Percentiles rank a stretch among this genome's conserved stretches.
phyloP scores from a whole-genome alignment of 1,140 invertebrate genomes.

The Papilio dardanus region DNA sequence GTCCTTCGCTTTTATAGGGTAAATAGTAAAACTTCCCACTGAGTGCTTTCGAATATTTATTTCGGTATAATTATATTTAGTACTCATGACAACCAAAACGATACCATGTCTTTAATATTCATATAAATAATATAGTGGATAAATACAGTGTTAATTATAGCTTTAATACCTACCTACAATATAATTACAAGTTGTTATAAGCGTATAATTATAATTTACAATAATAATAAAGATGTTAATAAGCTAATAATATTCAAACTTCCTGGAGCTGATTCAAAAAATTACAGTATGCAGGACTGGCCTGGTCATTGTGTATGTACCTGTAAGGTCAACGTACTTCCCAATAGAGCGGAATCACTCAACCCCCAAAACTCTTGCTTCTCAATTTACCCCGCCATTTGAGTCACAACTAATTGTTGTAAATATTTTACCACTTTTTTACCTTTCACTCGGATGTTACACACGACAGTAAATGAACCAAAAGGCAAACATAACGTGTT shows the following conservation, averaged over 20 bases:
- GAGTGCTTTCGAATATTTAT: neutral
- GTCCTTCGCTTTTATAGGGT: neutral
- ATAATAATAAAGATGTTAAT: slow-evolving; percentile 4
- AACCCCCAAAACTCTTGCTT: too few species aligned
- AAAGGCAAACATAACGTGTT: neutral
- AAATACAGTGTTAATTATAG: neutral
- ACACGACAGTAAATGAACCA: neutral
- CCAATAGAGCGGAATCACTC: too few species aligned
- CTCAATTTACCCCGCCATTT: too few species aligned
- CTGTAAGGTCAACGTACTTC: too few species aligned
- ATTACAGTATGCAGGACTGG: too few species aligned
- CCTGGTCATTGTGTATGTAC: too few species aligned
- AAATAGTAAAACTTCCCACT: neutral
- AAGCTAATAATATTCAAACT: neutral
- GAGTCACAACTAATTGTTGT: too few species aligned
- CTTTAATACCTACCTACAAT: neutral
- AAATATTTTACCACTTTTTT: neutral
- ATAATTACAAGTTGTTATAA: neutral
- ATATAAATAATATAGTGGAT: neutral
- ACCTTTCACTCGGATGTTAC: neutral
- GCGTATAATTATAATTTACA: neutral
- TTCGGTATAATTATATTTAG: neutral
- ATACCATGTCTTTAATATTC: neutral
- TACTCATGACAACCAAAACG: neutral
- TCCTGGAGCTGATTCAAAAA: too few species aligned